Evolutionary conservation across 2,797 vertebrate genomes (phyloP).

Genomic region (Salmo trutta): DNA sequence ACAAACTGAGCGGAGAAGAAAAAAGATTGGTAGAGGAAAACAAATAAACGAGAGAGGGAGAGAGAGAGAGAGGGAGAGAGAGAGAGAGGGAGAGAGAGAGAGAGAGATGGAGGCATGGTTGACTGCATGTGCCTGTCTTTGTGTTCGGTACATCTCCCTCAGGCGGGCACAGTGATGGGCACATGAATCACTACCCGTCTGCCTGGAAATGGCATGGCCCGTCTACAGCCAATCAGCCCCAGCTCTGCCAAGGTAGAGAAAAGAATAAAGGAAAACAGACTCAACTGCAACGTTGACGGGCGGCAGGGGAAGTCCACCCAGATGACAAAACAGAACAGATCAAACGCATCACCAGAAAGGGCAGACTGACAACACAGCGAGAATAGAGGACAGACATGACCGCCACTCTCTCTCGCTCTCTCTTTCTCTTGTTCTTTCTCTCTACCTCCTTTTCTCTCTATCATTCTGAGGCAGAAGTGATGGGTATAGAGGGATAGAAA

Average conservation of each 20-base stretch:
- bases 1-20: no score
- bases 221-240: conserved; percentile 37
- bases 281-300: background rate
- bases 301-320: conserved; percentile 8
- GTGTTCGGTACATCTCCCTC: conserved; percentile 56
- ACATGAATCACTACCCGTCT: conserved; percentile 70
- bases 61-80: no score
- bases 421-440: no score
- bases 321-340: conserved; percentile 48
- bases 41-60: no score
- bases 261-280: background rate
- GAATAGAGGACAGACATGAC: background rate
- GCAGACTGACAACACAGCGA: no score
- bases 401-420: no score
- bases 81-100: background rate
- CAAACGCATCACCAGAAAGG: conserved; percentile 32
- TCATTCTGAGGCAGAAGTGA: background rate
- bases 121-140: conserved; percentile 60
- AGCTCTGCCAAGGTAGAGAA: conserved; percentile 26
- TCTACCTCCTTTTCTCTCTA: background rate
- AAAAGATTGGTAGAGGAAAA: no score
- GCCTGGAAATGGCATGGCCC: conserved; percentile 43
- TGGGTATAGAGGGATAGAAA: no score
- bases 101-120: conserved; percentile 54
- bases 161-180: conserved; percentile 60